Evolutionary conservation across 2,797 vertebrate genomes (phyloP).

Genomic region (Acrocephalus scirpaceus): DNA sequence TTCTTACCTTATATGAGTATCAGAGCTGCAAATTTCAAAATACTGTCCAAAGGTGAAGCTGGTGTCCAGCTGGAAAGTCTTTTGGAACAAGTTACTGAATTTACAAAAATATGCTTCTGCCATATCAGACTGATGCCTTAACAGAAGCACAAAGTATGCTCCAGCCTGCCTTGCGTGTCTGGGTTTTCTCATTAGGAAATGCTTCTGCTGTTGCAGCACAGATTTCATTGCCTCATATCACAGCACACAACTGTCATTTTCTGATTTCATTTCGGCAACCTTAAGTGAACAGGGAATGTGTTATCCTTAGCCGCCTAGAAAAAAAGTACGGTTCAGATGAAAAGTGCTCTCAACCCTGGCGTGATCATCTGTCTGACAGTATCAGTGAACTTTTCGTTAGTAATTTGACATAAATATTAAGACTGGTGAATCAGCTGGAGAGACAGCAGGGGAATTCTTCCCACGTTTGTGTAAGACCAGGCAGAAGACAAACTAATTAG

Average conservation of each 20-base stretch:
- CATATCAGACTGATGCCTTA: background rate
- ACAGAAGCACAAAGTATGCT: background rate
- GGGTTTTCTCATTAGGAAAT: constrained; percentile 27
- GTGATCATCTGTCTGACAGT: constrained; percentile 45
- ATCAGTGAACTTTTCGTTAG: background rate
- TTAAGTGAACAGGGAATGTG: background rate
- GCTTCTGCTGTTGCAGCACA: background rate
- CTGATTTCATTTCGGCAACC: constrained; percentile 16
- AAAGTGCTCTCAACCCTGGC: background rate
- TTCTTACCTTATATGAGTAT: background rate
- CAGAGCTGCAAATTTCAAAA: constrained; percentile 1
- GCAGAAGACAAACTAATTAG: constrained; percentile 38
- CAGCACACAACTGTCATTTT: constrained; percentile 24
- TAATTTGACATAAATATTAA: constrained; percentile 35
- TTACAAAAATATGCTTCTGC: background rate
- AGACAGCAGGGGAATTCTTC: constrained; percentile 27
- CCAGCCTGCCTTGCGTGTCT: background rate
- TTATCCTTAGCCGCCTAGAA: constrained; percentile 12
- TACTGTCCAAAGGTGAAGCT: background rate
- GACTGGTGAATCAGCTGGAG: constrained; percentile 35
- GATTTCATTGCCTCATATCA: constrained; percentile 15
- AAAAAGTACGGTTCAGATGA: constrained; percentile 23
- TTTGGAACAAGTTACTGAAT: background rate
- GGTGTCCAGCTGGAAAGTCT: background rate
- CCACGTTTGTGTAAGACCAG: constrained; percentile 6